Conservation (phyloP, 2,113 vertebrate species). For the Pterocles gutturalis region DNA sequence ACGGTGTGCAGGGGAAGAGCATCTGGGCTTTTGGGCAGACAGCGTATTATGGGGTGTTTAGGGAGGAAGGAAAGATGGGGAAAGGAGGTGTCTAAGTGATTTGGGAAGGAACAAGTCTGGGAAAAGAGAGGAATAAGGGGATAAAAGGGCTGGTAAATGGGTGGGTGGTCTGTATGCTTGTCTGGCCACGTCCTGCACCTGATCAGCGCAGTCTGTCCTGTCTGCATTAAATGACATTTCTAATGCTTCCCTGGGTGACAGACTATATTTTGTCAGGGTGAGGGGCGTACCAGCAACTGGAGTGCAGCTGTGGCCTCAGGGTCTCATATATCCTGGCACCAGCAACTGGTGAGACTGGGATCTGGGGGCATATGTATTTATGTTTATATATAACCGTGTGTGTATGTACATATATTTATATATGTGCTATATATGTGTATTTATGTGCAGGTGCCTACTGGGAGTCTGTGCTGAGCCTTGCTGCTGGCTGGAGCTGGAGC, state of each 20-base stretch:
- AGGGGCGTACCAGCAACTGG: background rate
- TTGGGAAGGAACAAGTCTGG: background rate
- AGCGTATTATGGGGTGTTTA: background rate
- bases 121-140: background rate
- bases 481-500: background rate
- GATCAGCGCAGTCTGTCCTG: background rate
- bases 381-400: accelerated
- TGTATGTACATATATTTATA: accelerated
- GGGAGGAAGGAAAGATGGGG: background rate
- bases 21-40: background rate
- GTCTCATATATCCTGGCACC: background rate
- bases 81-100: background rate
- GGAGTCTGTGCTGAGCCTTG: background rate
- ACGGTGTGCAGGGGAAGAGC: background rate
- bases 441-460: background rate
- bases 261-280: background rate
- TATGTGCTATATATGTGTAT: background rate
- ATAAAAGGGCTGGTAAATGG: background rate
- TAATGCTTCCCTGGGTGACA: background rate
- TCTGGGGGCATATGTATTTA: background rate
- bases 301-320: background rate
- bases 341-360: background rate
- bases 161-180: background rate
- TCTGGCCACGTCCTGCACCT: background rate
- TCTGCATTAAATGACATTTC: background rate